These are phyloP conservation scores for Gobio gobio DNA, from an alignment of 2,113 vertebrate genomes.

Conservation along the genomic window DNA sequence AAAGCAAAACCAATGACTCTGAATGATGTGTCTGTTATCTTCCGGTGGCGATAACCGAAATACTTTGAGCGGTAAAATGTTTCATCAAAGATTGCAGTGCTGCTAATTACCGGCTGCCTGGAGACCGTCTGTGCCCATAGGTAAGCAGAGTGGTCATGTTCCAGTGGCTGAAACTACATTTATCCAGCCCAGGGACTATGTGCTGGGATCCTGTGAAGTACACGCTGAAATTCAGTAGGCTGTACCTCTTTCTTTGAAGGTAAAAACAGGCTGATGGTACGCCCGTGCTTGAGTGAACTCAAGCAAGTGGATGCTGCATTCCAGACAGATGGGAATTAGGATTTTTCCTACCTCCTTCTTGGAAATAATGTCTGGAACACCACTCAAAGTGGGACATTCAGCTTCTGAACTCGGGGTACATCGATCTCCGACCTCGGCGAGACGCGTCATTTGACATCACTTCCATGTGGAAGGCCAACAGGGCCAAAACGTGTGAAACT, in stretches of 20 bases:
- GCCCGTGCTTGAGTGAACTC: too few species aligned
- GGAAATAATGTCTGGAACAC: too few species aligned
- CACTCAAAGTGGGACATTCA: too few species aligned
- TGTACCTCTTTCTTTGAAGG: background rate
- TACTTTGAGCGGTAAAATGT: conserved; percentile 15
- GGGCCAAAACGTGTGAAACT: too few species aligned
- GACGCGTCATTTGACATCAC: too few species aligned
- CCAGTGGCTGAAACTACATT: conserved; percentile 2
- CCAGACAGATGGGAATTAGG: too few species aligned
- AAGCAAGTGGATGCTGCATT: too few species aligned
- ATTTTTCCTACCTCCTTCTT: too few species aligned
- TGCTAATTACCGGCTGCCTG: conserved; percentile 39
- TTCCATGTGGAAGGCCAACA: too few species aligned
- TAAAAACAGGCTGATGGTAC: too few species aligned
- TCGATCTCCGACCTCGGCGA: too few species aligned
- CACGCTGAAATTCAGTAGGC: background rate
- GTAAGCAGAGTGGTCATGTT: conserved; percentile 38
- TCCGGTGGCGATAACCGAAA: background rate
- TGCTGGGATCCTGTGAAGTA: background rate
- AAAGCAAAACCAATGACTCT: background rate
- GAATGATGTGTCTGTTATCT: background rate
- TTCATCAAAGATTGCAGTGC: conserved; percentile 32
- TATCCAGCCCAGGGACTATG: background rate
- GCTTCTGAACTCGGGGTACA: too few species aligned
- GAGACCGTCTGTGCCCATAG: background rate